phyloP scores from a whole-genome alignment of 2,113 vertebrate genomes.

The Pluvianellus socialis region DNA sequence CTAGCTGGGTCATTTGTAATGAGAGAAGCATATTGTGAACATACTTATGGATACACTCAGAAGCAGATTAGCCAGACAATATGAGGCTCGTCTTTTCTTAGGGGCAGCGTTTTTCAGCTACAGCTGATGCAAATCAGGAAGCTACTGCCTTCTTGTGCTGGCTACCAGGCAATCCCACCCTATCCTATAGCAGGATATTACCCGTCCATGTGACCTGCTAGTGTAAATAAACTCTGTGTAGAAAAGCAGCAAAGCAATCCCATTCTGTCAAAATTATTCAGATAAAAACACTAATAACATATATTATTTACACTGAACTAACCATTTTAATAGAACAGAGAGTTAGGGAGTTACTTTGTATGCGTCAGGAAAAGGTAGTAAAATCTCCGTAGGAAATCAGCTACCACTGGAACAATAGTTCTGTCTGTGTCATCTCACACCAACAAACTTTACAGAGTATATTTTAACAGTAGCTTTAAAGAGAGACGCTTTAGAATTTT shows the following conservation, averaged over 20 bases:
- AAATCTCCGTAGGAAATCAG: neutral
- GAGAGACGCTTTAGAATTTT: neutral
- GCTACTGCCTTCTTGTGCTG: neutral
- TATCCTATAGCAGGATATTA: fast-evolving
- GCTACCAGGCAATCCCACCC: neutral
- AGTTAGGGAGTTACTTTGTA: neutral
- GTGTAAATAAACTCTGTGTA: neutral
- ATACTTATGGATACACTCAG: neutral
- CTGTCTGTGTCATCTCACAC: neutral
- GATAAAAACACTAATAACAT: neutral
- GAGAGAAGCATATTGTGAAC: neutral
- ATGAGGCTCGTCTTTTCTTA: neutral
- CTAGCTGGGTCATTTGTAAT: neutral
- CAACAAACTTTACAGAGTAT: neutral
- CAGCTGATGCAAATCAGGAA: neutral
- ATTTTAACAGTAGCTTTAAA: neutral
- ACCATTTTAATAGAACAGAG: neutral
- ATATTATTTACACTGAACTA: neutral
- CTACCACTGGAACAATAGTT: neutral
- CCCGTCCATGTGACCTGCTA: neutral
- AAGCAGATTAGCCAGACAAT: neutral
- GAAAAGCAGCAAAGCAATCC: neutral
- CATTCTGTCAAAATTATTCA: neutral
- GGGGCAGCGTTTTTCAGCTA: neutral
- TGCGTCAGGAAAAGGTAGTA: neutral